Evolutionary conservation across 2,888 invertebrate genomes (phyloP).

Genomic region (Melipona bicolor): DNA sequence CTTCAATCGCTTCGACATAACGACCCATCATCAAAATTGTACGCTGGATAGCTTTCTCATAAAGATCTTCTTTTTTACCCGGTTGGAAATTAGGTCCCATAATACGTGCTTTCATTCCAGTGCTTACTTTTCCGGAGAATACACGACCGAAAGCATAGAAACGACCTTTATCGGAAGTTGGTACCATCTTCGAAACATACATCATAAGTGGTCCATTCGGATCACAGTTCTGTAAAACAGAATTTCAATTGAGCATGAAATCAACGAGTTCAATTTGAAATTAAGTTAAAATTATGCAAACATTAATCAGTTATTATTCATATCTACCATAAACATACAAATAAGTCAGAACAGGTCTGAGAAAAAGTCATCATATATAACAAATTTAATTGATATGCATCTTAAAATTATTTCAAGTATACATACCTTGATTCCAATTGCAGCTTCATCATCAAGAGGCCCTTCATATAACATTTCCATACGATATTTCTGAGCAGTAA

Average conservation of each 20-base stretch:
- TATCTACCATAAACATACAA: constrained; percentile 3
- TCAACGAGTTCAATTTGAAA: neutral
- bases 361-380: constrained; percentile 35
- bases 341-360: constrained; percentile 60
- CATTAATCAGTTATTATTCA: constrained; percentile 38
- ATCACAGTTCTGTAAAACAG: constrained; percentile 91
- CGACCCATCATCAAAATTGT: constrained; percentile 99
- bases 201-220: constrained; percentile 99
- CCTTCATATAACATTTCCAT: constrained; percentile 99
- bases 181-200: constrained; percentile 99
- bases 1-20: constrained; percentile 99
- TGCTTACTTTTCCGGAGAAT: constrained; percentile 95
- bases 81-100: constrained; percentile 99
- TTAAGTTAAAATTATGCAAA: neutral
- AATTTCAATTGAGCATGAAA: constrained; percentile 21
- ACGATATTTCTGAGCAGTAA: constrained; percentile 99
- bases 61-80: constrained; percentile 99
- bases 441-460: constrained; percentile 97
- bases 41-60: constrained; percentile 99
- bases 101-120: constrained; percentile 97
- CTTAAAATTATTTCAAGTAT: neutral
- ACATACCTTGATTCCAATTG: constrained; percentile 92
- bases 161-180: constrained; percentile 99
- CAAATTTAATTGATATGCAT: neutral
- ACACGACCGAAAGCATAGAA: constrained; percentile 99